Evolutionary conservation across 1,140 invertebrate genomes (phyloP), one percentile per base, ranked within the genome.

Genomic region (Agrilus planipennis): DNA sequence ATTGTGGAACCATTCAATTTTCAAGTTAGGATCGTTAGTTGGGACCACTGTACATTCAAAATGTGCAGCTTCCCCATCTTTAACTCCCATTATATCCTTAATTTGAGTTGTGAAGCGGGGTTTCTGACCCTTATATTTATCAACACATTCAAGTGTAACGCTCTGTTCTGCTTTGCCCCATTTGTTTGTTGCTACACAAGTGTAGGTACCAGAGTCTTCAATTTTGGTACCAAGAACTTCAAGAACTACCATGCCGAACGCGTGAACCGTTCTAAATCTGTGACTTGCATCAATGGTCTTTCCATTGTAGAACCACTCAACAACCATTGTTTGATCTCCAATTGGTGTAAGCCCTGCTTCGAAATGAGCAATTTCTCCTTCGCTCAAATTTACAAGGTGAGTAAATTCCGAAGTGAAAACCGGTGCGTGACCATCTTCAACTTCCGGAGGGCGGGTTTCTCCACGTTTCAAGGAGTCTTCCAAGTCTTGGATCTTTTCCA

Each of bases 271-370:
- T 54, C 88, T 72, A 25, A 84, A 84, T 22, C 90, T 76, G 61
- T 89, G 84, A 64, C 86, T 89, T 16, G 89, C 87, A 65, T 89
- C 84, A 32, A 95, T 71, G 0, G 77, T 56, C 61, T 94, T 81
- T 22, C 83, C 86, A 62, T 99, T 92, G 54, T 87, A 94, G 70
- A 93, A 93, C 93, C 93, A 99, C 70, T 97, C 90, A 18, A 98
- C 88, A 18, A 82, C 76, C 91, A 97, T 96, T 18, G 81, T 88
- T 57, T 95, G 89, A 62, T 97, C 92, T 16, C 90, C 90, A 35
- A 89, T 81, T 9, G 92, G 92, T 29, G 89, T 82, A 0, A 97
- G 69, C 25, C 86, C 89, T 11, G 89, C 91, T 66, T 96, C 91
- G 59, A 93, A 94, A 57, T 92, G 89, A 52, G 88, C 89, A 50